Evolutionary conservation across 1,140 invertebrate genomes (phyloP).

Genomic region (Uloborus diversus): DNA sequence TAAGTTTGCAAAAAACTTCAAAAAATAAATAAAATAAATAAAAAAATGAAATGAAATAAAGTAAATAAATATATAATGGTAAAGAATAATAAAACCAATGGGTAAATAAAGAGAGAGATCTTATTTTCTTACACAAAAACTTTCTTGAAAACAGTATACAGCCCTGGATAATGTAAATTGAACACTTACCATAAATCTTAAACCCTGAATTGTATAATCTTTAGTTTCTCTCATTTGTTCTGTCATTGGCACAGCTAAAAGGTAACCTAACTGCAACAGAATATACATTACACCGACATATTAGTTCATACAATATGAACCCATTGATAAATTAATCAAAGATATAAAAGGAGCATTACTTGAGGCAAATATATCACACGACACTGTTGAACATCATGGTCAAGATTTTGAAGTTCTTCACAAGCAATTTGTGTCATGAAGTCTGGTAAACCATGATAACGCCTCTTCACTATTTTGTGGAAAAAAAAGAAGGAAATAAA

Average conservation of each 20-base stretch:
- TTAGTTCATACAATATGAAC: not conserved
- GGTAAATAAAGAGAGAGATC: too few species aligned
- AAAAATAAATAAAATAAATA: too few species aligned
- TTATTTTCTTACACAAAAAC: too few species aligned
- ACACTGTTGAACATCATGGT: conserved; percentile 74
- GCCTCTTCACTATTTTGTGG: conserved; percentile 63
- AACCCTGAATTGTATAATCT: conserved; percentile 70
- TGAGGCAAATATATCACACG: conserved; percentile 79
- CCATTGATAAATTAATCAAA: not conserved
- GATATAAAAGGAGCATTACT: conserved; percentile 57
- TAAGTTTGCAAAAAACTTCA: too few species aligned
- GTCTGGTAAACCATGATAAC: conserved; percentile 66
- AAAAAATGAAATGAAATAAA: too few species aligned
- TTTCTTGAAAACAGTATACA: too few species aligned
- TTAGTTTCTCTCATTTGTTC: conserved; percentile 68
- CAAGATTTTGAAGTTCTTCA: conserved; percentile 75
- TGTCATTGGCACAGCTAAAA: conserved; percentile 76
- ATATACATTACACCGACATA: conserved; percentile 6
- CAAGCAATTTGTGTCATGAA: conserved; percentile 72
- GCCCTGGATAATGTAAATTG: not conserved
- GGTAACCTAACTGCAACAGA: conserved; percentile 75
- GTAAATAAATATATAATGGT: too few species aligned
- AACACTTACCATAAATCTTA: conserved; percentile 74
- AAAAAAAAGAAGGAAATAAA: not conserved
- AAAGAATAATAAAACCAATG: too few species aligned